Conservation (phyloP, 2,797 vertebrate genomes). For the Sebastiscus albofasciatus region DNA sequence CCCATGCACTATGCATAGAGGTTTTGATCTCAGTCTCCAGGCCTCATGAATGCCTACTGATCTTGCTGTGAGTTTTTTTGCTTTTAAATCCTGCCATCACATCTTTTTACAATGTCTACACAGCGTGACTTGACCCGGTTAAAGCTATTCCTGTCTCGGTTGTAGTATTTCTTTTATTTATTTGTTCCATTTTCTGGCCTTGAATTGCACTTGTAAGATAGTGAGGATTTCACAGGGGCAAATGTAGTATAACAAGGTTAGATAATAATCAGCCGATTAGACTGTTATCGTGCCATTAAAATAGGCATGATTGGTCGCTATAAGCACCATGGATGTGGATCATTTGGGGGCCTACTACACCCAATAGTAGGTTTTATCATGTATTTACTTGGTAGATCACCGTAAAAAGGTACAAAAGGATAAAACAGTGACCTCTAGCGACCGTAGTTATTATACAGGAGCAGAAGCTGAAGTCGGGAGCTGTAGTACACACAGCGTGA, state of each 20-base stretch:
- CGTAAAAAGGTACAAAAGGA: too few relatives aligned
- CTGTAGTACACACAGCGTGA: too few relatives aligned
- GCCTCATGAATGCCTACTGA: slow-evolving; percentile 36
- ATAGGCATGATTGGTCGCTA: too few relatives aligned
- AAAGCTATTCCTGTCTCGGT: slow-evolving; percentile 34
- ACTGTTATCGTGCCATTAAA: too few relatives aligned
- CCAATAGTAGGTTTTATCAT: too few relatives aligned
- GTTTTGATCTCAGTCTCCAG: slow-evolving; percentile 60
- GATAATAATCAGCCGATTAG: neutral
- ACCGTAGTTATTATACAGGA: too few relatives aligned
- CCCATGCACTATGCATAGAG: slow-evolving; percentile 25
- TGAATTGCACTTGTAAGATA: slow-evolving; percentile 9
- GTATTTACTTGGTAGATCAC: too few relatives aligned
- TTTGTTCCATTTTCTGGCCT: slow-evolving; percentile 22
- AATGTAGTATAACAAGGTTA: neutral
- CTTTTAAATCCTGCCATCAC: slow-evolving; percentile 45
- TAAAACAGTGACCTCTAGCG: too few relatives aligned
- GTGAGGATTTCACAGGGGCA: neutral
- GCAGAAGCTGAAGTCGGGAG: too few relatives aligned
- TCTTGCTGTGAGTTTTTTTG: slow-evolving; percentile 42
- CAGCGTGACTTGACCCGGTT: slow-evolving; percentile 45
- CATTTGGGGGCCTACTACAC: too few relatives aligned
- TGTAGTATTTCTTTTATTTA: slow-evolving; percentile 29
- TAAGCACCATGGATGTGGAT: too few relatives aligned
- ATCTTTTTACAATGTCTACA: slow-evolving; percentile 53